Evolutionary conservation across 1,140 invertebrate genomes (phyloP), one percentile per base, ranked within the genome.

Genomic region (Rhagoletis pomonella): DNA sequence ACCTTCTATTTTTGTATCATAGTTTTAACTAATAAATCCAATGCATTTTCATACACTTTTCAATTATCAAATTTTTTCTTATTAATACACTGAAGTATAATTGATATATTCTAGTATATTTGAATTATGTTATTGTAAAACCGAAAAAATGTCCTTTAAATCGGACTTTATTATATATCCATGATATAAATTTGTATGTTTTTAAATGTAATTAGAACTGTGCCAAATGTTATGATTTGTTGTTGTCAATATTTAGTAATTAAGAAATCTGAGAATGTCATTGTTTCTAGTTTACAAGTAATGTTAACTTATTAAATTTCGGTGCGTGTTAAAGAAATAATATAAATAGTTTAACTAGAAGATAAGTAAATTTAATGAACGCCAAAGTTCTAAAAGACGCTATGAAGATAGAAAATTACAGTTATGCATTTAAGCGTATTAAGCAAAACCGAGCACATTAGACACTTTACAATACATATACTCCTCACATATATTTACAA

Each of bases 351-450:
- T 14, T 1, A 67, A 67, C 19, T 50, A 55, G 19, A 81, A 55
- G 55, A 50, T 17, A 77, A 77, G 44, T 81, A 81, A 47, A n/a
- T 50, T 81, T 47, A 81, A 42, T 50, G 44, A 73, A 73, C 14
- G 44, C 9, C 14, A 14, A 73, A 81, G n/a, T 19, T 17, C 44
- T 19, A 19, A 58, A 81, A 3, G 9, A 58, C 47, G n/a, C 29
- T 58, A 55, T 55, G n/a, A 81, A 55, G 44, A n/a, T 55, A 4
- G 55, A 55, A 19, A 81, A 81, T 42, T 17, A 55, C 73, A 81
- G 73, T 81, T 58, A 81, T 81, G 73, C 73, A 81, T 81, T 81
- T 81, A 81, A 81, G 17, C 5, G 73, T 29, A 81, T 55, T 81
- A 81, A 81, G 73, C n/a, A 81, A 81, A 81, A 81, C 14, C 50